A percentile compares a stretch with the other conserved stretches of the same genome.
These are phyloP conservation scores for Drosophila siamana DNA, from an alignment of 2,888 invertebrate species.

Conservation along the genomic window DNA sequence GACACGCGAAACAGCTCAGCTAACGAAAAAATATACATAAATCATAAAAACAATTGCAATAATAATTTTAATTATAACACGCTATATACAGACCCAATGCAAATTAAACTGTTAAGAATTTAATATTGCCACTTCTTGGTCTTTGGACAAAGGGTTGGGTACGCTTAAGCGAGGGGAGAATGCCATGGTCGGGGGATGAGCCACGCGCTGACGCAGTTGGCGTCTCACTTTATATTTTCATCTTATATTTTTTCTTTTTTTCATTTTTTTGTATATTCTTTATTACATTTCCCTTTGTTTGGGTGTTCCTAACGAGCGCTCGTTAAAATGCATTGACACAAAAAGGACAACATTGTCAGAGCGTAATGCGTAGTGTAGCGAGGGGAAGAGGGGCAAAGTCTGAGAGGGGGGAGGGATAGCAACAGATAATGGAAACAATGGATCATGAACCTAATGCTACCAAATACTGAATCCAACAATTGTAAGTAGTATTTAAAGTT, in stretches of 20 bases:
- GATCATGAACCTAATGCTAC: slow-evolving; percentile 72
- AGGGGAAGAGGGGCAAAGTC: not conserved
- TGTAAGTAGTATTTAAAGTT: slow-evolving; percentile 65
- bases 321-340: slow-evolving; percentile 76
- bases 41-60: slow-evolving; percentile 31
- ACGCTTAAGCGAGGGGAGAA: not conserved
- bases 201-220: slow-evolving; percentile 41
- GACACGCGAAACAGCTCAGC: not conserved
- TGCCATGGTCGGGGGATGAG: slow-evolving; percentile 6
- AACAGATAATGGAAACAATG: slow-evolving; percentile 79
- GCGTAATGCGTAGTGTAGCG: slow-evolving; percentile 1
- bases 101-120: slow-evolving; percentile 63
- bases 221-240: slow-evolving; percentile 32
- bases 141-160: slow-evolving; percentile 14
- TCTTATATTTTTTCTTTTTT: slow-evolving; percentile 1
- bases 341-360: slow-evolving; percentile 70
- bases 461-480: slow-evolving; percentile 74
- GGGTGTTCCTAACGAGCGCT: slow-evolving; percentile 72
- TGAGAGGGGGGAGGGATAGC: slow-evolving; percentile 33
- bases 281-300: slow-evolving; percentile 73
- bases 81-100: slow-evolving; percentile 55
- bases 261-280: slow-evolving; percentile 46
- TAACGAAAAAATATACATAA: slow-evolving; percentile 28
- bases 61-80: slow-evolving; percentile 33
- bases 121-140: slow-evolving; percentile 40